Percentiles rank a stretch among this genome's conserved stretches.
phyloP scores from a whole-genome alignment of 2,797 vertebrate genomes.

The Eulemur mongoz region DNA sequence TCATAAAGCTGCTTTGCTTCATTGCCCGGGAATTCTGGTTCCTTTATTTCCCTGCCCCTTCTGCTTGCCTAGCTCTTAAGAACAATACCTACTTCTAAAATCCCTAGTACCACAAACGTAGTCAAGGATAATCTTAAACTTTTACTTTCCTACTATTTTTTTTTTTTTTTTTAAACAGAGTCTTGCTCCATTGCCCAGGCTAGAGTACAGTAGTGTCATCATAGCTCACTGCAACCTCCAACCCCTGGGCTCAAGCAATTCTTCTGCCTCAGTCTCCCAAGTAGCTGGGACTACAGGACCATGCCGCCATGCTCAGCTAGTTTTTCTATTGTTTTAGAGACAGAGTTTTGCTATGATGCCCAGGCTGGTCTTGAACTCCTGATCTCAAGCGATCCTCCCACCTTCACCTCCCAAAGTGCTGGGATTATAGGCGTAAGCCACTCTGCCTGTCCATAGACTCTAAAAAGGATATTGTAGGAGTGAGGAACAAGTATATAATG shows the following conservation, averaged over 20 bases:
- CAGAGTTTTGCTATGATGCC: not conserved
- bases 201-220: too few species aligned
- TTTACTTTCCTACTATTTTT: not conserved
- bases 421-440: too few species aligned
- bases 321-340: not conserved
- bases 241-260: too few species aligned
- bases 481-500: not conserved
- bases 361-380: not conserved
- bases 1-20: not conserved
- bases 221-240: too few species aligned
- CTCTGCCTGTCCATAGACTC: too few species aligned
- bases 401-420: too few species aligned
- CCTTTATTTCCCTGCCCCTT: not conserved
- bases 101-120: not conserved
- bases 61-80: not conserved
- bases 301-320: too few species aligned
- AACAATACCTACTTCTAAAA: not conserved
- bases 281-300: too few species aligned
- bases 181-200: not conserved
- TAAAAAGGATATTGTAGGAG: not conserved
- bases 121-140: not conserved
- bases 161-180: not conserved
- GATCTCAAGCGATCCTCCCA: too few species aligned
- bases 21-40: not conserved
- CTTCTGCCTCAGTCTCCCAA: too few species aligned